phyloP scores from a whole-genome alignment of 2,797 vertebrate species.

The Intellagama lesueurii region DNA sequence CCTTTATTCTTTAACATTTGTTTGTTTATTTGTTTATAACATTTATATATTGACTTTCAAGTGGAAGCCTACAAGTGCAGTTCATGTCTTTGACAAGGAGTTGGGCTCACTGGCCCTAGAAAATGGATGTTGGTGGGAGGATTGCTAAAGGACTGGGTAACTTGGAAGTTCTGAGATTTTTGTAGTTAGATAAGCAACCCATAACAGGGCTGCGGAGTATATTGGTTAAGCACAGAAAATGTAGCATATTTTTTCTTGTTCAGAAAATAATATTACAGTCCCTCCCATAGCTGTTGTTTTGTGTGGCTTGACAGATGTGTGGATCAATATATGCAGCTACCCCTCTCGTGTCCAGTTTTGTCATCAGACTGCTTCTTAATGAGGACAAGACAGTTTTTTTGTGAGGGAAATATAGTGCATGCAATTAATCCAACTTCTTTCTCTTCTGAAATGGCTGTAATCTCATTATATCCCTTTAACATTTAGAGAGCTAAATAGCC shows the following conservation, averaged over 20 bases:
- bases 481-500: constrained; percentile 26
- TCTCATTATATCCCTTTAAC: constrained; percentile 35
- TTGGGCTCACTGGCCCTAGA: neutral
- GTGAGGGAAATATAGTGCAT: neutral
- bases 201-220: neutral
- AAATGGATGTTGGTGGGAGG: neutral
- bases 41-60: neutral
- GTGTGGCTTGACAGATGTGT: neutral
- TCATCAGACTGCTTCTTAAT: neutral
- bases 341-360: neutral
- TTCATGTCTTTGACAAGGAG: neutral
- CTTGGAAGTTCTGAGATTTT: neutral
- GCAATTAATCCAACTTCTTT: neutral
- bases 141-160: neutral
- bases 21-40: neutral
- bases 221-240: neutral
- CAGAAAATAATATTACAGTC: neutral
- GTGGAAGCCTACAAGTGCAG: neutral
- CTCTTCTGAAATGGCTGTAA: neutral
- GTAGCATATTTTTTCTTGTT: neutral
- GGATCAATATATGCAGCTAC: neutral
- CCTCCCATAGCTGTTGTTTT: neutral
- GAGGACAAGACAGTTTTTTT: neutral
- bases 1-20: neutral
- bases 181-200: too few species aligned